Base-by-base conservation (phyloP, 2,797 vertebrate genomes). In the Alcedo atthis region DNA sequence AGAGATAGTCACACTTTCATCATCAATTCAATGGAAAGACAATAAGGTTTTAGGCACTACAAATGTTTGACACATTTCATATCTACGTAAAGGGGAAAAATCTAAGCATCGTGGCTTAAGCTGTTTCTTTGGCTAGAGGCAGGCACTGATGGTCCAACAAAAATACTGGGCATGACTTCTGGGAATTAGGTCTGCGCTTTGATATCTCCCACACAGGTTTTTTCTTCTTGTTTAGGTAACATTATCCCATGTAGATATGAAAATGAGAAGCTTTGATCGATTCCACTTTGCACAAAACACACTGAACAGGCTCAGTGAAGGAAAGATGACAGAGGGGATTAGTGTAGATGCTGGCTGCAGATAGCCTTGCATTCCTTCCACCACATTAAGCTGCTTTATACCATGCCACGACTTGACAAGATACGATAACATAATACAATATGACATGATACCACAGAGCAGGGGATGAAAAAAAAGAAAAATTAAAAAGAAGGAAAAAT, bases 361-460 rank as follows among this genome's bases (percentile, higher is more conserved):
- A 71, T 17, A 70, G 67, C 11, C 1, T 67, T 66, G 51, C 89
- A 89, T 92, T 89, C 94, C 66, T 94, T 13, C 62, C 68, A 26
- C 58, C 55, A 54, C 84, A 88, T 81, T 91, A 90, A 96, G 84
- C 93, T 67, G 91, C 85, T 94, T 91, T n/a, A 6, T 40, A 58
- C 89, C 93, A 2, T 93, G 93, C 71, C 94, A 79, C 1, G 21
- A 96, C 94, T 95, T 96, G 97, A 96, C 55, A 80, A 89, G 80
- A 92, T 74, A 32, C 7, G 70, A 94, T 79, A 81, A 57, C 0
- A 12, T 37, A 53, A 87, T 42, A 66, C 86, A 74, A 88, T 74
- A 78, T 40, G 94, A 68, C 62, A 85, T 70, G 81, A 77, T 24
- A 85, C 4, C 20, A 0, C 67, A 63, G 15, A 61, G 77, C 68